phyloP scores from a whole-genome alignment of 2,888 invertebrate species.

The Sinotaia quadrata region DNA sequence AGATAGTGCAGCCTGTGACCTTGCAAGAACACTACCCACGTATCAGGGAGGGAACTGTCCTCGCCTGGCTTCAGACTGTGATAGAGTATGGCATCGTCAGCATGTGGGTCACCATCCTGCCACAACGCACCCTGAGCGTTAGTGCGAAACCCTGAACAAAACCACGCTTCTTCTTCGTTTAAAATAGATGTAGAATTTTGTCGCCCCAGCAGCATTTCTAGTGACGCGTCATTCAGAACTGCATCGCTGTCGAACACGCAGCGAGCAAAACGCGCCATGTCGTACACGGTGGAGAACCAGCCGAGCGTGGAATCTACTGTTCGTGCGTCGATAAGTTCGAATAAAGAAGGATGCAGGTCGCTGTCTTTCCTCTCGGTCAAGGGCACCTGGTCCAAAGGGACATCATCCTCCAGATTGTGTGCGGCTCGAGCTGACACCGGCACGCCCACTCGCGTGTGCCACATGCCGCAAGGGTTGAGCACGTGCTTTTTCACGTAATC shows the following conservation, averaged over 20 bases:
- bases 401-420: slow-evolving; percentile 11
- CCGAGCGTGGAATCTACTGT: slow-evolving; percentile 62
- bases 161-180: slow-evolving; percentile 45
- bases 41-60: slow-evolving; percentile 31
- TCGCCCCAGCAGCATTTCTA: slow-evolving; percentile 42
- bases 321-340: slow-evolving; percentile 37
- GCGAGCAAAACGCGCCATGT: slow-evolving; percentile 59
- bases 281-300: slow-evolving; percentile 66
- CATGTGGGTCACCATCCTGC: slow-evolving; percentile 56
- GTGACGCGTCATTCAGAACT: slow-evolving; percentile 49
- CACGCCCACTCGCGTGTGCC: slow-evolving; percentile 61
- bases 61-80: slow-evolving; percentile 44
- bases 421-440: neutral
- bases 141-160: slow-evolving; percentile 51
- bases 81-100: slow-evolving; percentile 57
- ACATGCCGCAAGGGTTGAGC: slow-evolving; percentile 64
- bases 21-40: slow-evolving; percentile 57
- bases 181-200: too few species aligned
- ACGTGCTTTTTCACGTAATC: slow-evolving; percentile 54
- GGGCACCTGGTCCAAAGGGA: neutral
- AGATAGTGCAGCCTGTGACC: slow-evolving; percentile 48
- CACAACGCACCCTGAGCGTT: slow-evolving; percentile 55
- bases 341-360: slow-evolving; percentile 19
- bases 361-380: slow-evolving; percentile 1
- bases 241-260: slow-evolving; percentile 44